Evolutionary conservation across 2,888 invertebrate genomes (phyloP).

Genomic region (Neoitamus cyanurus): DNA sequence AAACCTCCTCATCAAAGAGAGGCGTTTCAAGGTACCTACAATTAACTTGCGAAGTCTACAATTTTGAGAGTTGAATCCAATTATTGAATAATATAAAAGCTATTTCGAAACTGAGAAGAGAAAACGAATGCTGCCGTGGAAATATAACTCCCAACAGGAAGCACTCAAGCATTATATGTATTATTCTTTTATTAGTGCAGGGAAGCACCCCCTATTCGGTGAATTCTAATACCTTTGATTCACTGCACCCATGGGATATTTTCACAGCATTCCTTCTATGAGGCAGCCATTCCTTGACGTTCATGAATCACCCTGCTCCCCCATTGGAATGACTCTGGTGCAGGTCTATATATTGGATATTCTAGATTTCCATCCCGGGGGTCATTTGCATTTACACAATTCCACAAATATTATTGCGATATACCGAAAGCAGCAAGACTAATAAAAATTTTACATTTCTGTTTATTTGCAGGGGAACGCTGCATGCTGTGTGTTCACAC

Average conservation of each 20-base stretch:
- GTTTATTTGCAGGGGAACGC: slow-evolving; percentile 12
- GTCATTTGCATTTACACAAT: neutral
- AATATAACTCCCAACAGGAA: neutral
- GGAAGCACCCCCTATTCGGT: neutral
- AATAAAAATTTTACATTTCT: slow-evolving; percentile 4
- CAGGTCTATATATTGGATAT: neutral
- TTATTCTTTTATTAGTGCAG: neutral
- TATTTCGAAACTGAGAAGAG: neutral
- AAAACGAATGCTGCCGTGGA: neutral
- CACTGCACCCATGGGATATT: slow-evolving; percentile 2
- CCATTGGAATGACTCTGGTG: neutral
- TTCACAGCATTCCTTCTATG: neutral
- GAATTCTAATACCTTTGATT: slow-evolving; percentile 8
- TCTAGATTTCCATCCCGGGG: neutral
- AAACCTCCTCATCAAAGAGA: no score
- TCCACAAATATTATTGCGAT: neutral
- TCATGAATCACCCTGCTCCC: neutral
- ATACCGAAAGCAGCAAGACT: neutral
- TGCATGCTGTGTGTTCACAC: neutral
- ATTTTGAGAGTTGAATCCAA: neutral
- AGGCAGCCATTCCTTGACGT: neutral
- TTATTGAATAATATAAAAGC: neutral
- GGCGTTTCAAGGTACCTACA: neutral
- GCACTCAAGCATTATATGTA: neutral
- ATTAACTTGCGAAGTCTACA: neutral